These are phyloP conservation scores for Anoplius nigerrimus DNA, from an alignment of 2,888 invertebrate genomes.

Conservation along the genomic window DNA sequence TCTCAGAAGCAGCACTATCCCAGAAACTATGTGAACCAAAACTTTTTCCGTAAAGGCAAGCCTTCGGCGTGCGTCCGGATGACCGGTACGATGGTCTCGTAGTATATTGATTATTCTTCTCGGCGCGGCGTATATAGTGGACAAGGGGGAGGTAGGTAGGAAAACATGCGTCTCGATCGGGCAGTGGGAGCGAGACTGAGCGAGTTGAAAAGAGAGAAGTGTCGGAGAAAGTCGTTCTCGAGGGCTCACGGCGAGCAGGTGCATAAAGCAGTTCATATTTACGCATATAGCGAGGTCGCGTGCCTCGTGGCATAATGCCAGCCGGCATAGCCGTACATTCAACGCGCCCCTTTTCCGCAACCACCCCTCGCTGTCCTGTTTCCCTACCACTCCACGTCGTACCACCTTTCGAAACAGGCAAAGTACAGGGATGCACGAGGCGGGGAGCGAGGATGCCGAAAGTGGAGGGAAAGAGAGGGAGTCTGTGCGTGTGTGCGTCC, in stretches of 20 bases:
- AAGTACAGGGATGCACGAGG: conserved; percentile 9
- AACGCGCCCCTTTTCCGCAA: conserved; percentile 49
- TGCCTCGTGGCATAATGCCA: conserved; percentile 71
- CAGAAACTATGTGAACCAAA: no score
- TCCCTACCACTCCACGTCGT: background rate
- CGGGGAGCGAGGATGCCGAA: background rate
- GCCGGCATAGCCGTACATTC: conserved; percentile 57
- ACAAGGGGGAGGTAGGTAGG: no score
- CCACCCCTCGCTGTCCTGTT: conserved; percentile 22
- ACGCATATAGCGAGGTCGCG: conserved; percentile 66
- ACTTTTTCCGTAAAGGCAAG: no score
- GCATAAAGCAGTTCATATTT: conserved; percentile 63
- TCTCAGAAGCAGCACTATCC: no score
- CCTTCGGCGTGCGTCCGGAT: no score
- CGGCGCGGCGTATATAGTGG: no score
- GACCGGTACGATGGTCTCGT: no score
- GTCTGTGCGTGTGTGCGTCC: background rate
- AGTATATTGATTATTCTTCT: no score
- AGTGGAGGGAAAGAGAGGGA: background rate
- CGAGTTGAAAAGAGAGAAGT: no score
- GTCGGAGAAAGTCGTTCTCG: conserved; percentile 8
- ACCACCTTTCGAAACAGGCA: background rate
- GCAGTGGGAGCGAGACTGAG: no score
- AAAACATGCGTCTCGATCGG: no score
- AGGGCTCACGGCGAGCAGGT: conserved; percentile 40